Percentiles rank a stretch among this genome's conserved stretches.
Conservation (phyloP, 2,797 vertebrate genomes). For the Borostomias antarcticus region DNA sequence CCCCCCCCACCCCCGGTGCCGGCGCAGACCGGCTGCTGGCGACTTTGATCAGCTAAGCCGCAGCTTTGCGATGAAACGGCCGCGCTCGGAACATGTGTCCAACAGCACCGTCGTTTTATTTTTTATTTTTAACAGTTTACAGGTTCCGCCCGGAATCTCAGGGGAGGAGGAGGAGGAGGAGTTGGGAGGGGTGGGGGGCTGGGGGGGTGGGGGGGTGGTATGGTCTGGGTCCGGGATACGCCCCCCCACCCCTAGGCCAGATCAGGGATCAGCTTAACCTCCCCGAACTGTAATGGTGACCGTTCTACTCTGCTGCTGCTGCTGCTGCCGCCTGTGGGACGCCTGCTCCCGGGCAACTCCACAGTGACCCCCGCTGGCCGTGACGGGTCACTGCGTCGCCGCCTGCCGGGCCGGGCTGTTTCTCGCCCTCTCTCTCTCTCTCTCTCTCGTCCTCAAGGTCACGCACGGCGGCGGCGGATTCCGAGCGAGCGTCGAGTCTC, state of each 20-base stretch:
- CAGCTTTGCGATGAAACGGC: slow-evolving; percentile 69
- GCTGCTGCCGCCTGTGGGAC: background rate
- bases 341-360: slow-evolving; percentile 53
- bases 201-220: background rate
- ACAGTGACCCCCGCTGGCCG: slow-evolving; percentile 77
- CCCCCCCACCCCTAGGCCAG: slow-evolving; percentile 8
- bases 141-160: too few species aligned
- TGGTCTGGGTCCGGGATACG: background rate
- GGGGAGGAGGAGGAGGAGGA: slow-evolving; percentile 21
- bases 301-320: background rate
- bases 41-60: slow-evolving; percentile 75
- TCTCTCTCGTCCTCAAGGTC: slow-evolving; percentile 32
- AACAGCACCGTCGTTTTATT: slow-evolving; percentile 64
- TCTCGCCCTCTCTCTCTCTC: slow-evolving; percentile 4
- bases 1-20: slow-evolving; percentile 64
- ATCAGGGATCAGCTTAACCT: slow-evolving; percentile 31
- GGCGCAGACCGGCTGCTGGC: slow-evolving; percentile 33
- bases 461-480: too few species aligned
- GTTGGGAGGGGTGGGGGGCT: slow-evolving; percentile 6
- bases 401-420: slow-evolving; percentile 11
- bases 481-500: too few species aligned
- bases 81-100: slow-evolving; percentile 67
- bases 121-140: slow-evolving; percentile 62
- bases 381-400: slow-evolving; percentile 49
- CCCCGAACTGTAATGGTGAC: background rate